Base-by-base conservation (phyloP, 1,140 invertebrate genomes). In the Leptoteleia sp. region DNA sequence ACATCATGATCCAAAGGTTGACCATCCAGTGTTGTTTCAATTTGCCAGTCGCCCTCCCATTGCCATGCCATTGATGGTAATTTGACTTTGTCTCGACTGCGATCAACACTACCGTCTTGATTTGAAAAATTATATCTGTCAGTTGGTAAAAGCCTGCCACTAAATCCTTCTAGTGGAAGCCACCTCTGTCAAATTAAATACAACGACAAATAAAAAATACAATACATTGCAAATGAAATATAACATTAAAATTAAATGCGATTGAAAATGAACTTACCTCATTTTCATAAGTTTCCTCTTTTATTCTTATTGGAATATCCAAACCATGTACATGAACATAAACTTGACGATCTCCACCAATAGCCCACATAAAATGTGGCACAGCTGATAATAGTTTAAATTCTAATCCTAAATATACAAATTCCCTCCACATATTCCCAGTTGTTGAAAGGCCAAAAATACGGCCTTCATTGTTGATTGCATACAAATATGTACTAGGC, bases 41-140 rank as follows among this genome's bases (percentile, higher is more conserved):
- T 91, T 73, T 95, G 93, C 97, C 97, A 98, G 77, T 96, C 95
- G 2, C 94, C 94, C 90, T 98, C 96, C 96, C 96, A 97, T 82
- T 96, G 93, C 97, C 97, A 97, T 64, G 96, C 95, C 92, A 96
- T 93, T 0, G 96, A 97, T 13, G 96, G 96, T 16, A 98, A 87
- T 78, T 94, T 90, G 38, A 98, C 95, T 82, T 93, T 93, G 79
- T 96, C 93, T 64, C 95, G 93, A 17, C 93, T 92, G 48, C 94
- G 91, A 81, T 96, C 93, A 45, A 92, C 91, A 15, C 92, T 92
- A 1, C 97, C 97, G 91, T 96, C 95, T 82, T 92, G 92, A 84
- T 93, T 94, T 1, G 95, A 96, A 90, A 95, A 97, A 81, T 93
- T 93, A 83, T 93, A 94, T 61, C 96, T 91, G 86, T 98, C 96